Base-by-base conservation (phyloP, 53 echinoderm and acorn worm genomes). In the Holothuria leucospilota region DNA sequence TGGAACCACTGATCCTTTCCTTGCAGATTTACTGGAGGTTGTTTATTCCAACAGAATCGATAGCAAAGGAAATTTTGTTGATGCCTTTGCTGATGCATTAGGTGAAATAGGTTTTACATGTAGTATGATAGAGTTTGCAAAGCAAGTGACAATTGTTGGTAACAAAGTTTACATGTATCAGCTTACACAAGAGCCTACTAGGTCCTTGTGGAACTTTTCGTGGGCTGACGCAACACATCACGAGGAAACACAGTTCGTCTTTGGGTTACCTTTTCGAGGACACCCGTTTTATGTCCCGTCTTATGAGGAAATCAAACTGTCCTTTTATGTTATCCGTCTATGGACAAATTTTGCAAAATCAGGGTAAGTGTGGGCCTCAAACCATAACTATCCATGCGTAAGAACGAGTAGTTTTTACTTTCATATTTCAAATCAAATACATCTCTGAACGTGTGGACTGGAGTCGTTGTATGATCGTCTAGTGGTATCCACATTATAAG, bases 281-380 rank as follows among this genome's bases (percentile, higher is more conserved):
- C 21, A 78, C 51, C 78, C 78, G 16, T 56, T 78, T 28, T 78
- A 78, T 28, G 56, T 59, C 14, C 58, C 78, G 13, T 25, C 16
- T 24, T 78, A 78, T 41, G 78, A 78, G 11, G 78, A 78, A 21
- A 7, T 78, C 52, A 78, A 78, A 26, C 13, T 78, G 8, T 39
- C 78, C 8, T 78, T 56, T 29, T 78, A 78, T 58, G 58, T 78
- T n/a, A 78, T 78, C 24, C 56, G 58, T 30, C 39, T 78, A 25
- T 78, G 78, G 78, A 78, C 78, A 29, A 78, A 59, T 29, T 78
- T 78, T 16, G 78, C 78, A 6, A 78, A 78, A 59, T 28, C 78
- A 13, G 78, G 78, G 78, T 78, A 78, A 78, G 78, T 23, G 8
- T 63, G 64, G 64, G 46, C 8, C 3, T 46, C 0, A 46, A 11